phyloP scores from a whole-genome alignment of 2,113 vertebrate genomes.

The Cephalopterus ornatus region DNA sequence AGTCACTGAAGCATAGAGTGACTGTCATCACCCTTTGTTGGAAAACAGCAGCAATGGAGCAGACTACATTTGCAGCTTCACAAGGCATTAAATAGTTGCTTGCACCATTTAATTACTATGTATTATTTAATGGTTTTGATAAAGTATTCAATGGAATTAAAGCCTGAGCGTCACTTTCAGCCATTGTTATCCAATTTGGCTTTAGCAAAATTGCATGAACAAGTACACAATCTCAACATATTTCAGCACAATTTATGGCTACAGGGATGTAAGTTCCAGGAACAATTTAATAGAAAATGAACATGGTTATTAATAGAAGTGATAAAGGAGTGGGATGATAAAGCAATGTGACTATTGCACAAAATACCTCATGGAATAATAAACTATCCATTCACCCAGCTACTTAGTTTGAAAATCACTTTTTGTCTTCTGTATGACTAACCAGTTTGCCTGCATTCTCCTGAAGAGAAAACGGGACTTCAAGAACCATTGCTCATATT shows the following conservation, averaged over 20 bases:
- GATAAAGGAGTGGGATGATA: conserved; percentile 15
- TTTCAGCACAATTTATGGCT: conserved; percentile 37
- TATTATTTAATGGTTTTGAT: conserved; percentile 31
- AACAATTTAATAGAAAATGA: conserved; percentile 17
- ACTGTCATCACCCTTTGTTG: conserved; percentile 37
- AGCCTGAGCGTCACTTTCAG: conserved; percentile 1
- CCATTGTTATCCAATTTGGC: conserved; percentile 30
- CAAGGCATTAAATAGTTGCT: neutral
- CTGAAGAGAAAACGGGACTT: neutral
- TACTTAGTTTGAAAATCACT: neutral
- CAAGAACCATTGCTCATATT: neutral
- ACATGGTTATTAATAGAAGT: conserved; percentile 29
- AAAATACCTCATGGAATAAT: neutral
- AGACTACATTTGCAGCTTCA: neutral
- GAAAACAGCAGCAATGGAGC: conserved; percentile 34
- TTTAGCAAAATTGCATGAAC: conserved; percentile 1
- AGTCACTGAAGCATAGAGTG: conserved; percentile 38
- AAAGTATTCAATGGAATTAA: conserved; percentile 31
- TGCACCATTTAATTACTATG: conserved; percentile 35
- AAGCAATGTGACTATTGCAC: neutral
- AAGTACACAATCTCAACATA: conserved; percentile 1
- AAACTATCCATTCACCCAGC: neutral
- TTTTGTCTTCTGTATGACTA: neutral
- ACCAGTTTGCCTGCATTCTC: neutral
- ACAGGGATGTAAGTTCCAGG: conserved; percentile 4